Evolutionary conservation across 2,113 vertebrate genomes (phyloP).

Genomic region (Thalassarche chlororhynchos): DNA sequence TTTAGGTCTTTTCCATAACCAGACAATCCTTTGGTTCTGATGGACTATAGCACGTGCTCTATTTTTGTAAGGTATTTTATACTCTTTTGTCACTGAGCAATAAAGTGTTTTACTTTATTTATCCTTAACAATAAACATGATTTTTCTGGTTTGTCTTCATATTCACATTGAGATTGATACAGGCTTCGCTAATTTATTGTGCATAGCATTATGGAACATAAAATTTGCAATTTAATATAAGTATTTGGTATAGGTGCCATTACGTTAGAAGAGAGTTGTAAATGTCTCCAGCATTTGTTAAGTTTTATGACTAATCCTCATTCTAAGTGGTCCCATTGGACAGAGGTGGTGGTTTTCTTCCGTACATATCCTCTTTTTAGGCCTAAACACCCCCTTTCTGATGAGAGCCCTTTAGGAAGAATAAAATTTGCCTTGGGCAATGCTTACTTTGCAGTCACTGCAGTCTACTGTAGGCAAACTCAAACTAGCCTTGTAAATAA

Average conservation of each 20-base stretch:
- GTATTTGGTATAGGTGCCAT: slow-evolving; percentile 63
- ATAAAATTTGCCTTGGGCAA: slow-evolving; percentile 17
- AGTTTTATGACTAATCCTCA: slow-evolving; percentile 64
- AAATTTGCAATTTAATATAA: slow-evolving; percentile 73
- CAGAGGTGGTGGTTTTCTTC: slow-evolving; percentile 26
- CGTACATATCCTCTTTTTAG: neutral
- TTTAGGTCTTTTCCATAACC: slow-evolving; percentile 46
- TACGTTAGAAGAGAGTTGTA: slow-evolving; percentile 66
- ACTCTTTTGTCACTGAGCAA: slow-evolving; percentile 50
- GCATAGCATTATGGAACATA: slow-evolving; percentile 70
- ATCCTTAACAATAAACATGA: slow-evolving; percentile 67
- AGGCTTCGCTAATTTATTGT: slow-evolving; percentile 69
- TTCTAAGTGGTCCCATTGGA: slow-evolving; percentile 53
- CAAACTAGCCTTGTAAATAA: neutral
- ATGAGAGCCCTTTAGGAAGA: neutral
- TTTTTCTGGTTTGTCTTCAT: slow-evolving; percentile 55
- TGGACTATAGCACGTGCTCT: neutral
- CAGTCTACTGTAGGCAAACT: neutral
- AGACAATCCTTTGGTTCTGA: neutral
- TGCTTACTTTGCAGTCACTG: neutral
- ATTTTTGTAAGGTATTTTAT: slow-evolving; percentile 39
- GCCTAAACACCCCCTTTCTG: neutral
- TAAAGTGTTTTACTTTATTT: slow-evolving; percentile 72
- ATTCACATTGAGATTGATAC: slow-evolving; percentile 66
- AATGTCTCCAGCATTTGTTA: slow-evolving; percentile 74